Base-by-base conservation (phyloP, 2,888 invertebrate species). In the Steinernema scapterisci region DNA sequence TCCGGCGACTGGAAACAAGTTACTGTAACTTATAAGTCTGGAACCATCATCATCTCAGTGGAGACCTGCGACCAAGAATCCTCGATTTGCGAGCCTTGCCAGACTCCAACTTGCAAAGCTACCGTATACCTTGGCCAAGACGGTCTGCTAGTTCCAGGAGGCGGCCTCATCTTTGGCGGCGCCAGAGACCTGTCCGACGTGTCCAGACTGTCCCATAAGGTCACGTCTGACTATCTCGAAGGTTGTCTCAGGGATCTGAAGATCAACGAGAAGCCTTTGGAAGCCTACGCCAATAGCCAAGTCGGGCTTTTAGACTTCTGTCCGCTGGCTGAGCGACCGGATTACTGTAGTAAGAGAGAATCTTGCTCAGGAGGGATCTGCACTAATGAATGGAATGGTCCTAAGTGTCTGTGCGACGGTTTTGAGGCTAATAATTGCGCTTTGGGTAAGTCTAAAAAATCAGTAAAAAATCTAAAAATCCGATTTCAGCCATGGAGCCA, bases 351-450 rank as follows among this genome's bases (percentile, higher is more conserved):
- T 19, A 23, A 25, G 6, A 43, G 38, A 0, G 71, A 71, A 13
- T 45, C 71, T n/a, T 74, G 74, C 51, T 16, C 56, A 27, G 46
- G 48, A 0, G 74, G 74, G 7, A 51, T 48, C 0, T 74, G 74
- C 31, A 31, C 71, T 25, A 46, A 23, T 16, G 74, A 51, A n/a
- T 74, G 74, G 74, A 71, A 45, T 23, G 74, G 70, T 51, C 51
- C 51, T n/a, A 74, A 74, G 51, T 74, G 74, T 31, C n/a, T 74
- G 2, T 74, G 74, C 46, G 74, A 74, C 51, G 71, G 71, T 6
- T 70, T 74, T 45, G 74, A 74, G 63, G 54, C 74, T 13, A 54
- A 51, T 0, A 54, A 52, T 21, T 74, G 74, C 27, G 48, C 46
- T n/a, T 31, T 74, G 23, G 74, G 44, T 73, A 71, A 9, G 44